Conservation (phyloP, 2,888 invertebrate genomes). For the Microplitis deprimator region DNA sequence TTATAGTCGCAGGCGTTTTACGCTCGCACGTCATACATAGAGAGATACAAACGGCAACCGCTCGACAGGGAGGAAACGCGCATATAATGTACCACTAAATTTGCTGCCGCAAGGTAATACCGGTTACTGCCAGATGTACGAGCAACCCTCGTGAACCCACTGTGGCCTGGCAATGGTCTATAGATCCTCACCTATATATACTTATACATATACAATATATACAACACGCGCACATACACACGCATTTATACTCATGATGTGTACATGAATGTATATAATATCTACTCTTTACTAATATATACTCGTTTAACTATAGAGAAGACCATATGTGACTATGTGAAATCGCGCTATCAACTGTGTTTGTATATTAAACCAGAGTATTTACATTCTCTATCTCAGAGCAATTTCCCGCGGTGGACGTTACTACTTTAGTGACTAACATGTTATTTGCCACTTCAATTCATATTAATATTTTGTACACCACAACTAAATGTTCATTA, state of each 20-base stretch:
- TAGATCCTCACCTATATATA: constrained; percentile 14
- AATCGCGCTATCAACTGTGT: constrained; percentile 20
- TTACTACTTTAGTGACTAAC: constrained; percentile 9
- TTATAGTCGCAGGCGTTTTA: constrained; percentile 26
- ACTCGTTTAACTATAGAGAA: not conserved
- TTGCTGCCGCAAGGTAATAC: constrained; percentile 37
- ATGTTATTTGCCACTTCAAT: constrained; percentile 23
- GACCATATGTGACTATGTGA: constrained; percentile 11
- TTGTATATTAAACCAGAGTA: constrained; percentile 30
- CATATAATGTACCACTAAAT: constrained; percentile 40
- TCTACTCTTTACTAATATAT: not conserved
- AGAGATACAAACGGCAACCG: constrained; percentile 7
- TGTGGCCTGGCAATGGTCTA: constrained; percentile 26
- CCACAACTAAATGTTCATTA: constrained; percentile 10
- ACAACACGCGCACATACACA: constrained; percentile 3
- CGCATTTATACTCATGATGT: not conserved
- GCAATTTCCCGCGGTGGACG: constrained; percentile 23
- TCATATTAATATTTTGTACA: constrained; percentile 13
- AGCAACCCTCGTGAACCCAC: constrained; percentile 36
- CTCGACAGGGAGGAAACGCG: constrained; percentile 36
- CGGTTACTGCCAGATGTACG: constrained; percentile 39
- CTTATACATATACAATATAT: not conserved
- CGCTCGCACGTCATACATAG: constrained; percentile 4
- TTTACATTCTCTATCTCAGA: constrained; percentile 35
- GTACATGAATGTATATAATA: constrained; percentile 17